Evolutionary conservation across 2,888 invertebrate genomes (phyloP), one percentile per base, ranked within the genome.

Genomic region (Plemyria rubiginata): DNA sequence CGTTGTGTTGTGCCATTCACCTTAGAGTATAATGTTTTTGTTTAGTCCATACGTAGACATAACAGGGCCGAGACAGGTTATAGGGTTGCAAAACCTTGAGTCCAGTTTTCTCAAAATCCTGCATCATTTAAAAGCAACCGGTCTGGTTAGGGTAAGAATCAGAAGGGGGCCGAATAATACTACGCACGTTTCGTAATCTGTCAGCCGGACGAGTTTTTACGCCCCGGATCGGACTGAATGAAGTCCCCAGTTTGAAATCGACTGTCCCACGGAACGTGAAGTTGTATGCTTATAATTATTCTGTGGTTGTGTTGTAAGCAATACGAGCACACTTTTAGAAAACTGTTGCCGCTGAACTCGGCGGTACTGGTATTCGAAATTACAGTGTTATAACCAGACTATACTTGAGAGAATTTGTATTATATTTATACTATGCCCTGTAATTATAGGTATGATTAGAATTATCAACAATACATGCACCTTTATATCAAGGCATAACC

Each of bases 1-100:
- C 29, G 54, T 54, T 50, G 50, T 49, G 41, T 50, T 53, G 46
- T 55, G 60, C 40, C 60, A 41, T 65, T 65, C 64, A 65, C 64
- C 64, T 65, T 32, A 4, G 32, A 43, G 57, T 41, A 22, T 38
- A 38, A 38, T 41, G 41, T 40, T 54, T 40, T 15, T 54, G 53
- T 57, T 60, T 16, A n/a, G 43, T 56, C 45, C 43, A 36, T 29
- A 38, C 11, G 29, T 29, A 52, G 40, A 29, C 53, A 29, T 45
- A 38, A 52, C 48, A 41, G 38, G 13, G 3, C 16, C 28, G 8
- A 11, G 13, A 28, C 48, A 6, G 13, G 48, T 48, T 28, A 40
- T n/a, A 28, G 16, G 12, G 48, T 29, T 32, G 38, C 40, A n/a
- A 28, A 38, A 52, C 13, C 12, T 38, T 7, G 22, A 29, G n/a